Evolutionary conservation across 2,113 vertebrate species (phyloP).

Genomic region (Plecotus auritus): DNA sequence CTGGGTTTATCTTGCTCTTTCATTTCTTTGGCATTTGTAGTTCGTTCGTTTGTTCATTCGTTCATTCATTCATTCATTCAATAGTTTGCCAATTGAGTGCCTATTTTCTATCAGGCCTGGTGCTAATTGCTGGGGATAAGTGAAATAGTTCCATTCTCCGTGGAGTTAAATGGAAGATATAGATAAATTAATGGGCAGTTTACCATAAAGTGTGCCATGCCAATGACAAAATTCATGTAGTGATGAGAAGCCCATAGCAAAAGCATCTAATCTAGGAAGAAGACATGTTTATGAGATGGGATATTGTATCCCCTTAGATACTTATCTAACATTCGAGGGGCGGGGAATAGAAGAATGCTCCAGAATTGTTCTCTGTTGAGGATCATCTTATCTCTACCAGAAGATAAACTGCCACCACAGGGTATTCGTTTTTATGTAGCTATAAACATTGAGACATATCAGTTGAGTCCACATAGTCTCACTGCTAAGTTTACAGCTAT

Average conservation of each 20-base stretch:
- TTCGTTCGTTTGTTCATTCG: background rate
- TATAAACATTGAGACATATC: background rate
- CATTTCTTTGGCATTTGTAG: background rate
- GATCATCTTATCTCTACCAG: background rate
- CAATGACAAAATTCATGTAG: background rate
- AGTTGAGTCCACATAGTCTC: background rate
- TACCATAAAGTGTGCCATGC: background rate
- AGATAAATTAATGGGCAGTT: background rate
- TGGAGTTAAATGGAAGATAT: background rate
- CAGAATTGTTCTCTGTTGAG: background rate
- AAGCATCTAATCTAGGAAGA: background rate
- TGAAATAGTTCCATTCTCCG: background rate
- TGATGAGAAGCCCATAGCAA: background rate
- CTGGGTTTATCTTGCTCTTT: background rate
- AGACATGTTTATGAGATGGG: background rate
- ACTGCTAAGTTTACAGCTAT: background rate
- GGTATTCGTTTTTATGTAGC: background rate
- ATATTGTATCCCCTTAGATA: background rate
- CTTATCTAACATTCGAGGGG: background rate
- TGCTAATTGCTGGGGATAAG: background rate
- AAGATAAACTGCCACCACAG: background rate
- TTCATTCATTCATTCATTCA: background rate
- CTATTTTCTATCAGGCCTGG: background rate
- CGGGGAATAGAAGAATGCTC: background rate
- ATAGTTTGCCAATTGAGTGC: background rate